Evolutionary conservation across 1,140 invertebrate species (phyloP), one percentile per base, ranked within the genome.

Genomic region (Drosophila sucinea): DNA sequence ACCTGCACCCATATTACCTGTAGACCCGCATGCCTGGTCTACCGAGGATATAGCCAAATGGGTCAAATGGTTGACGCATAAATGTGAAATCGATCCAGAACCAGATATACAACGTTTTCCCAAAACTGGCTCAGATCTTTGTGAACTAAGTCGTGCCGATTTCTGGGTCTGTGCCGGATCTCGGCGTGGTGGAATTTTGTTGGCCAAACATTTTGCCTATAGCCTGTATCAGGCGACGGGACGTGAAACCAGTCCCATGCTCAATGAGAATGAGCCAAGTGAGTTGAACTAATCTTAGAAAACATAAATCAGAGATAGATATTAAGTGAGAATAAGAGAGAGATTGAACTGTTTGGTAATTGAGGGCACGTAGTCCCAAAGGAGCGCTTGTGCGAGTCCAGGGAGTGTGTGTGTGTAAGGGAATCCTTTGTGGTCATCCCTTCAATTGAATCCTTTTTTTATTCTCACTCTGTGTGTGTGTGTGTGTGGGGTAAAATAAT

Each of bases 11-110:
- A 80, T 91, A 44, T 83, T 91, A 60, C 90, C 90, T 1, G 76
- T 91, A 93, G 95, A 96, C 93, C 95, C 95, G 27, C 92, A 93
- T 30, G 93, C 94, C 79, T 96, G 95, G 95, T 94, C 92, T 40
- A 77, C 91, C 1, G 91, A 90, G 29, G 94, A 96, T 80, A 94
- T 96, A 41, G 89, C 90, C 47, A 93, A 94, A 25, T 96, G 95
- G 95, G 86, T 96, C 27, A 92, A 92, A 23, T 96, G 95, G 95
- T 93, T 94, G 60, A 93, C 92, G 5, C 92, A 93, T 27, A 93
- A 94, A 71, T 96, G 44, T 51, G 25, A 51, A 51, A 51, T 95
- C 74, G 92, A 92, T 33, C 93, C 93, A 3, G 73, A 93, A 23
- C 93, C 95, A 1, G 93, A 94, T 64, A 65, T 91, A 1, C 65